Evolutionary conservation across 2,113 vertebrate genomes (phyloP).

Genomic region (Psophia crepitans): DNA sequence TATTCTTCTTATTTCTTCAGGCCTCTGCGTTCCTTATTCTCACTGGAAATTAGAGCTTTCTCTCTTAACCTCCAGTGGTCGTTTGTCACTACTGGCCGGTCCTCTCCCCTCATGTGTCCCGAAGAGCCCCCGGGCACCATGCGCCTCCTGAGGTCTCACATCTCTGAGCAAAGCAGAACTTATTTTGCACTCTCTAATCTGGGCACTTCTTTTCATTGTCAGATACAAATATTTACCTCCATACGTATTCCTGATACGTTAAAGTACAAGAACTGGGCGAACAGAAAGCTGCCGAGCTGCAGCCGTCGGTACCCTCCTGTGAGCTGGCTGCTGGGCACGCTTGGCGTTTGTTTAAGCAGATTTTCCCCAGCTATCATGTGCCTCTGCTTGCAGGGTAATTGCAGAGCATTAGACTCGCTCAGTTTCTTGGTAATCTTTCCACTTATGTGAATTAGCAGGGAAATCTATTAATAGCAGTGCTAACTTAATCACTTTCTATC

Average conservation of each 20-base stretch:
- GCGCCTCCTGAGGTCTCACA: too few relatives aligned
- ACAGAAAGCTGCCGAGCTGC: rapidly evolving
- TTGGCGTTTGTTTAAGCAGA: background rate
- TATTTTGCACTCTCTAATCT: background rate
- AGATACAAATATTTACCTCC: background rate
- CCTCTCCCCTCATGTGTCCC: background rate
- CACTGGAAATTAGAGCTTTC: background rate
- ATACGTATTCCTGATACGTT: rapidly evolving
- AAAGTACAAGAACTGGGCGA: rapidly evolving
- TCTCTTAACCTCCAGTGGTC: background rate
- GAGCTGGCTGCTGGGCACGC: background rate
- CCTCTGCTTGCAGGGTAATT: background rate
- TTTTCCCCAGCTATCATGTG: background rate
- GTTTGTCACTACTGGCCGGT: background rate
- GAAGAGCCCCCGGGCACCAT: rapidly evolving
- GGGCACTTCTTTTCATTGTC: background rate
- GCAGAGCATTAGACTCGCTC: background rate
- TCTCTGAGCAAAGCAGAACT: background rate
- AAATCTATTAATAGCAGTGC: background rate
- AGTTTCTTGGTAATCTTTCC: background rate
- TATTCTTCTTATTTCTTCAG: background rate
- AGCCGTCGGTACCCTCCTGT: background rate
- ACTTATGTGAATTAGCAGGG: background rate
- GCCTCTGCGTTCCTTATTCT: background rate
- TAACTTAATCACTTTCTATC: background rate